Evolutionary conservation across 2,888 invertebrate genomes (phyloP), one percentile per base, ranked within the genome.

Genomic region (Notodonta dromedarius): DNA sequence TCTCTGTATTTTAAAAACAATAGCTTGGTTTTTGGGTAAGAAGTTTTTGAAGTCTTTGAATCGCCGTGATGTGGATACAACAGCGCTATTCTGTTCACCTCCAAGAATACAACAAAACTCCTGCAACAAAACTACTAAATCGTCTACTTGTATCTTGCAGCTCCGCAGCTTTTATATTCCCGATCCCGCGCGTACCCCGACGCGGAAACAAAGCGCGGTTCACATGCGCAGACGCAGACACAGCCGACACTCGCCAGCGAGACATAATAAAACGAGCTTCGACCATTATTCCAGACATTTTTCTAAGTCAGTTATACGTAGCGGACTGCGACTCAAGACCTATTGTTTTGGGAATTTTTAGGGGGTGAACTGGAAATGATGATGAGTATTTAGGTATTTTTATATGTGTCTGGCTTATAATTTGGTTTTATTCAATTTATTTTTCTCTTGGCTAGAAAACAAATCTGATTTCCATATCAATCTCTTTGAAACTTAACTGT

Each of bases 291-390:
- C 77, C 72, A 63, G 71, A 73, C 80, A 83, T 82, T 85, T 88
- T 88, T 90, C 86, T 85, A 86, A 89, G 86, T 88, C 89, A 89
- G 91, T 90, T 91, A 90, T 87, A 76, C 80, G 80, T 86, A 86
- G 74, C 85, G 76, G 71, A 66, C 51, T 32, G 39, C 60, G 61
- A 62, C 13, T 58, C n/a, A 65, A 63, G 62, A 65, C 67, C 55
- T 58, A 62, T 70, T 62, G 71, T 74, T 77, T 76, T 69, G 59
- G 63, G 58, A 57, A 57, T 11, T 59, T 58, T 57, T 24, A 56
- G 67, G 65, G 65, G 64, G 44, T 65, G 39, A 54, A 54, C 39
- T 39, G 54, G 39, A 5, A 54, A 14, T 53, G 50, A 50, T 16
- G 16, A 7, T 16, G 4, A 48, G n/a, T 16, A 16, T 24, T 24